phyloP scores from a whole-genome alignment of 2,113 vertebrate genomes.

The Cynopterus brachyotis region DNA sequence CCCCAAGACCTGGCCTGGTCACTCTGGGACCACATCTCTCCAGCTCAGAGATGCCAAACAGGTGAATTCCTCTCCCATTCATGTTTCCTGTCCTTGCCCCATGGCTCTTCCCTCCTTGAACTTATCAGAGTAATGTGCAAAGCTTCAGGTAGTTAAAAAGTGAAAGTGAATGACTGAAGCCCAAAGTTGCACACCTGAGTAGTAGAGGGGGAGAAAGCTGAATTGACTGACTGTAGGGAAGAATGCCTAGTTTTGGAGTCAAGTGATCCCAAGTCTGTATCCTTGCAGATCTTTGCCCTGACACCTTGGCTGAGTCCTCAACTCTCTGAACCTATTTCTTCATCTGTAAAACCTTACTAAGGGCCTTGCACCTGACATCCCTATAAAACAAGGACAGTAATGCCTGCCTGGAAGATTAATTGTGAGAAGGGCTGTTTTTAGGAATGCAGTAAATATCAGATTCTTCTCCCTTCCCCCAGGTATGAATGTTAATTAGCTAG shows the following conservation, averaged over 20 bases:
- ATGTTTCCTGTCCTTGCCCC: background rate
- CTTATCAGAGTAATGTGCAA: background rate
- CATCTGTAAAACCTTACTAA: background rate
- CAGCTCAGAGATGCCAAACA: background rate
- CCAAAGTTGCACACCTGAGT: background rate
- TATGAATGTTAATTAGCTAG: background rate
- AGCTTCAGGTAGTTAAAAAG: background rate
- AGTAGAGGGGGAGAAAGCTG: background rate
- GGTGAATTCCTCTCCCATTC: background rate
- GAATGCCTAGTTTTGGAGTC: background rate
- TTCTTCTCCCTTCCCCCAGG: background rate
- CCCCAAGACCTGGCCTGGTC: background rate
- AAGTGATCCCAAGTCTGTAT: background rate
- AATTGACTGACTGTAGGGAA: background rate
- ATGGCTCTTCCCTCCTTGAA: background rate
- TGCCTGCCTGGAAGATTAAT: background rate
- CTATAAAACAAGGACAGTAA: background rate
- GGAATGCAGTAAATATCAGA: background rate
- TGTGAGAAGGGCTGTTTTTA: background rate
- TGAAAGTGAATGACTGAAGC: background rate
- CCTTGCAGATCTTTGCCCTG: background rate
- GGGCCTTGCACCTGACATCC: background rate
- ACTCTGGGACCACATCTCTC: background rate
- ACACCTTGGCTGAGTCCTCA: background rate
- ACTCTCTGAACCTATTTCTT: background rate